Base-by-base conservation (phyloP, 2,888 invertebrate species). In the Meta bourneti region DNA sequence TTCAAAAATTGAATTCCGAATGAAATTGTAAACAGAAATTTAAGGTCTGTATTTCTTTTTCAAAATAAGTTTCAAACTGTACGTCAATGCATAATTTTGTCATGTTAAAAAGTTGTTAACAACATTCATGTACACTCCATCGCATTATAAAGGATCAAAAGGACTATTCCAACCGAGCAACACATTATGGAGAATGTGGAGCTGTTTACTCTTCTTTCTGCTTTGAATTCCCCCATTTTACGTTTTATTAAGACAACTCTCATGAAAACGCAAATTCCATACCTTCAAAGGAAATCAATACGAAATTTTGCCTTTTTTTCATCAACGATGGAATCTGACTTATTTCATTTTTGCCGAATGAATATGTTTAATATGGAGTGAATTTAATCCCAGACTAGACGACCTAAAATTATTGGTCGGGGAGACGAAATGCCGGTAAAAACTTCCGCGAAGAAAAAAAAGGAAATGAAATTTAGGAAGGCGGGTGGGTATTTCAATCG, bases 401-500 rank as follows among this genome's bases (percentile, higher is more conserved):
- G 74, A 48, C 85, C 54, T 61, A 69, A 61, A 74, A 75, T 16
- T 16, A 75, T 34, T 69, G 49, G 48, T 85, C 34, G 82, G 51
- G 51, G 83, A 34, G 49, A 74, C 16, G 74, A 77, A 80, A 70
- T 71, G 72, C 54, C 52, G 51, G 54, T 69, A 51, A 49, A 69
- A 51, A 52, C 79, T 52, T 54, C 54, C 16, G 13, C n/a, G 72
- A 77, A 19, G 78, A 80, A 72, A 71, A 72, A 75, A 87, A 80
- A 69, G n/a, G 79, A 80, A 87, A 71, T 80, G 72, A 80, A 87
- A 87, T 80, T 80, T 54, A 34, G 71, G n/a, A 4, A 34, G 34
- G 34, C 34, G 20, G 80, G 87, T 71, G n/a, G n/a, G 61, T 87
- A 87, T 87, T 87, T 87, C 87, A 80, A 79, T 79, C 79, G 54